Percentiles rank a stretch among this genome's conserved stretches.
phyloP scores from a whole-genome alignment of 2,113 vertebrate species.

The Lathamus discolor region DNA sequence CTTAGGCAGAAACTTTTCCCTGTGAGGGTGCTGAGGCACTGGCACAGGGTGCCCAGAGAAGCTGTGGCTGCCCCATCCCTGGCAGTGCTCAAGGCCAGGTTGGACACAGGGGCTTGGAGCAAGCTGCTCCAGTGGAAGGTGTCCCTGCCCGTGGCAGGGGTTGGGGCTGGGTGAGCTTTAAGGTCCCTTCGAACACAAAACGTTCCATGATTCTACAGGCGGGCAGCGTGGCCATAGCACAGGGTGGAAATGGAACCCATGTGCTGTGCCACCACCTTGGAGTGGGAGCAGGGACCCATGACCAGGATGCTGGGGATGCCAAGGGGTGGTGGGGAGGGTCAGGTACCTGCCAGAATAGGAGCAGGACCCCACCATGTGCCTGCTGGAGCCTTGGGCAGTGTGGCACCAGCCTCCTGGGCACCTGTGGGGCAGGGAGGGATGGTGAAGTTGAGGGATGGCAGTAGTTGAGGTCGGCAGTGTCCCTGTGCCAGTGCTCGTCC shows the following conservation, averaged over 20 bases:
- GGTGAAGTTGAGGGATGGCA: not conserved
- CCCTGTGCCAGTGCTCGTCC: fast-evolving
- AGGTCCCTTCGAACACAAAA: not conserved
- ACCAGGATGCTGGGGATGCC: not conserved
- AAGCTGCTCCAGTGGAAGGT: not conserved
- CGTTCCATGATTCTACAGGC: not conserved
- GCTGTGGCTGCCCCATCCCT: too few relatives aligned
- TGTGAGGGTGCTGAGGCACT: too few relatives aligned
- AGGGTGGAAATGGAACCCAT: not conserved
- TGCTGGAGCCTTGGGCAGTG: not conserved
- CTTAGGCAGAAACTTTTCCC: not conserved
- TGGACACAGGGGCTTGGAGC: too few relatives aligned
- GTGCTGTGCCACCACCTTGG: not conserved
- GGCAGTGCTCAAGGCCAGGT: too few relatives aligned
- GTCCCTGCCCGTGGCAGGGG: not conserved
- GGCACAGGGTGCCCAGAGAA: too few relatives aligned
- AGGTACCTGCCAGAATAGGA: not conserved
- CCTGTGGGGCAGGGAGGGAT: not conserved
- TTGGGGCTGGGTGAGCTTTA: not conserved
- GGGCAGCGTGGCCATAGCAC: not conserved
- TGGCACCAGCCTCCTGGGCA: not conserved
- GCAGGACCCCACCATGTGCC: not conserved
- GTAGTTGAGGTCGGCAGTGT: fast-evolving
- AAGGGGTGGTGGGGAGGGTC: too few relatives aligned
- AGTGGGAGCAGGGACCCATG: not conserved